A percentile compares a stretch with the other conserved stretches of the same genome.
Evolutionary conservation across 2,797 vertebrate genomes (phyloP).

Genomic region (Gymnothorax javanicus): DNA sequence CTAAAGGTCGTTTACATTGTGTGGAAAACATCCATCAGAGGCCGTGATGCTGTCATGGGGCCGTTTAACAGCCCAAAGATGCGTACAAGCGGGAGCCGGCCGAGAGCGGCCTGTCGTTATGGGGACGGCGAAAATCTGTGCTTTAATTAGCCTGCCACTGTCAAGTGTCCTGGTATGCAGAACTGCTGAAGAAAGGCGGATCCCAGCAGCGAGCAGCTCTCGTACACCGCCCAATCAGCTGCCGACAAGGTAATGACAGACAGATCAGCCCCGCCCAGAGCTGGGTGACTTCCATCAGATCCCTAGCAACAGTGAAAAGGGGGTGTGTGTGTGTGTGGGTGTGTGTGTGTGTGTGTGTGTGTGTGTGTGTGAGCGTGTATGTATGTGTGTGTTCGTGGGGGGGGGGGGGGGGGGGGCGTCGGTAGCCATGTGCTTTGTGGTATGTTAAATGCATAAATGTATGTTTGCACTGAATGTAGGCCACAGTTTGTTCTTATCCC

Average conservation of each 20-base stretch:
- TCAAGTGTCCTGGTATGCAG: slow-evolving; percentile 59
- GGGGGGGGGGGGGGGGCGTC: not conserved
- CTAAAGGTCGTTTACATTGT: slow-evolving; percentile 11
- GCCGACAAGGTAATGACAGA: not conserved
- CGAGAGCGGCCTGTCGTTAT: slow-evolving; percentile 46
- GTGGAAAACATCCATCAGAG: slow-evolving; percentile 30
- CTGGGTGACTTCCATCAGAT: not conserved
- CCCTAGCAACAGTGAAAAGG: not conserved
- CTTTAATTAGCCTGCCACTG: slow-evolving; percentile 54
- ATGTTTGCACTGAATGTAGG: not conserved
- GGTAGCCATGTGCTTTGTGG: not conserved
- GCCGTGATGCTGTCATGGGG: slow-evolving; percentile 31
- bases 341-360: too few relatives aligned
- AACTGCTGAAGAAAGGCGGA: slow-evolving; percentile 44
- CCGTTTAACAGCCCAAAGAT: slow-evolving; percentile 39
- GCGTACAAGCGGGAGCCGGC: slow-evolving; percentile 31
- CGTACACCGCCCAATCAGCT: not conserved
- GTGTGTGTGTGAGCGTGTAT: too few relatives aligned
- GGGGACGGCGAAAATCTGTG: slow-evolving; percentile 47
- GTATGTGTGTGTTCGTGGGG: not conserved
- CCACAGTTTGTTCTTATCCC: not conserved
- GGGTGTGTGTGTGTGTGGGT: too few relatives aligned
- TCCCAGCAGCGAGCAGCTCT: not conserved
- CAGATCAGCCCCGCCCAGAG: not conserved
- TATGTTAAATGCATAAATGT: not conserved